Conservation (phyloP, 1,140 invertebrate genomes). For the Antheraea mylitta region DNA sequence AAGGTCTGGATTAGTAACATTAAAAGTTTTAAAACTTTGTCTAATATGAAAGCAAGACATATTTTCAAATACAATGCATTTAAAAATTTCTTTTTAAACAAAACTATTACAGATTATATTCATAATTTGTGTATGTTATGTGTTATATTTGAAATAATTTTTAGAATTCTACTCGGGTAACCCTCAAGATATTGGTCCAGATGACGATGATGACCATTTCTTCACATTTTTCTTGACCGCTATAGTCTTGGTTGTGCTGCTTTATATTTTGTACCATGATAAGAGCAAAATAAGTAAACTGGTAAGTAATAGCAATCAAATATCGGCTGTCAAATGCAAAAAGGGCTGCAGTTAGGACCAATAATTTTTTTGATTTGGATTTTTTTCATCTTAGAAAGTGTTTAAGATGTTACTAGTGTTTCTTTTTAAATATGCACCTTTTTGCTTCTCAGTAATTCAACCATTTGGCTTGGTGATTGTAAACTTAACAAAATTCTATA, state of each 20-base stretch:
- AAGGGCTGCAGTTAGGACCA: too few relatives aligned
- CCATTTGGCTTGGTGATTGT: too few relatives aligned
- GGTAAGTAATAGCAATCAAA: constrained; percentile 38
- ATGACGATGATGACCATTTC: constrained; percentile 65
- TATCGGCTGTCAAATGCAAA: neutral
- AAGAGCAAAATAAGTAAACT: constrained; percentile 69
- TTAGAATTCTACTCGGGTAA: constrained; percentile 44
- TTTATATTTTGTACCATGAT: constrained; percentile 68
- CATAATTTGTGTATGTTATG: too few relatives aligned
- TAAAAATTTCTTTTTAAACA: too few relatives aligned
- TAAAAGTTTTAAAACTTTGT: too few relatives aligned
- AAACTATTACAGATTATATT: too few relatives aligned
- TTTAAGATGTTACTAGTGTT: too few relatives aligned
- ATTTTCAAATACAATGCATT: neutral
- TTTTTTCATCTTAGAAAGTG: neutral
- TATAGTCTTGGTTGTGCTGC: constrained; percentile 54
- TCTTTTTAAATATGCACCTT: too few relatives aligned
- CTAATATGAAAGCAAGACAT: too few relatives aligned
- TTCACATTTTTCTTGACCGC: constrained; percentile 66
- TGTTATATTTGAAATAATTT: constrained; percentile 21
- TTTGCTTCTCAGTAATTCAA: too few relatives aligned
- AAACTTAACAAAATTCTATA: too few relatives aligned
- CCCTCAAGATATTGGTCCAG: constrained; percentile 41
- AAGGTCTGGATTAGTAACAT: too few relatives aligned
- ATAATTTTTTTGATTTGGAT: neutral